These are phyloP conservation scores for Hemitrygon akajei DNA, from an alignment of 2,797 vertebrate genomes.

Conservation along the genomic window DNA sequence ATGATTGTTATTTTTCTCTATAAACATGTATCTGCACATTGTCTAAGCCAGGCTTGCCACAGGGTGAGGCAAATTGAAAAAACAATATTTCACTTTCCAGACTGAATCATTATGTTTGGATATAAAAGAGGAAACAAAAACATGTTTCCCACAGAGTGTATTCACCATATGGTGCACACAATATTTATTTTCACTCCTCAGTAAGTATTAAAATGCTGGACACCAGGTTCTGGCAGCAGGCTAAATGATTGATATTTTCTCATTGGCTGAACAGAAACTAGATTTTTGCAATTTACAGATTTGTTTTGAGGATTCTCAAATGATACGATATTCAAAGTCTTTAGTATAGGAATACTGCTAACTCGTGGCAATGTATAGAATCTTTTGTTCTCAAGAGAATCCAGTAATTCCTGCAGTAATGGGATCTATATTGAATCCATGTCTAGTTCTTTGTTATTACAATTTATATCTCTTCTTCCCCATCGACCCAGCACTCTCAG, in stretches of 20 bases:
- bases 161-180: conserved; percentile 55
- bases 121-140: background rate
- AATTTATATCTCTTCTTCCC: background rate
- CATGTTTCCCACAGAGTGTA: conserved; percentile 50
- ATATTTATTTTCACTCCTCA: conserved; percentile 66
- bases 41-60: background rate
- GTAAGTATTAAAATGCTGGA: conserved; percentile 55
- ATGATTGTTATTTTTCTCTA: background rate
- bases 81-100: conserved; percentile 15
- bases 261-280: background rate
- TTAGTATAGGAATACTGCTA: background rate
- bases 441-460: conserved; percentile 1
- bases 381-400: background rate
- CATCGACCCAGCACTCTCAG: background rate
- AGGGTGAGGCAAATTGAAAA: background rate
- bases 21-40: background rate
- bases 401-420: background rate
- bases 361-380: background rate
- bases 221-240: conserved; percentile 41
- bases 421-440: background rate
- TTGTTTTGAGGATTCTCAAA: conserved; percentile 1
- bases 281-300: background rate
- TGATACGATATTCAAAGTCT: background rate
- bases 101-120: background rate
- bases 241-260: background rate